Evolutionary conservation across 2,888 invertebrate species (phyloP), one percentile per base, ranked within the genome.

Genomic region (Glyphotaelius pellucidus): DNA sequence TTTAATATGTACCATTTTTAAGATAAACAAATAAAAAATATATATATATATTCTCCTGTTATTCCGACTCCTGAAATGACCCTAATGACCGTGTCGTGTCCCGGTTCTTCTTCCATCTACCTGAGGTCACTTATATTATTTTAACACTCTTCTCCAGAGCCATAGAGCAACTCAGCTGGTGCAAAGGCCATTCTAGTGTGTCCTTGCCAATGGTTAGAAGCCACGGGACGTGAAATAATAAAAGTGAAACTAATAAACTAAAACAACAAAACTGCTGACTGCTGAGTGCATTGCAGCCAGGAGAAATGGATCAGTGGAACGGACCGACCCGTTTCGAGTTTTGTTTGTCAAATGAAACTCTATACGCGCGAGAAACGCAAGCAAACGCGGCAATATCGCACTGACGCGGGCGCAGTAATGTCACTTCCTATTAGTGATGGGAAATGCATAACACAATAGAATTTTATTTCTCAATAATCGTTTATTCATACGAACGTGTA

Each of bases 291-390:
- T 9, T 67, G 67, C 67, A 67, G 25, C 67, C 25, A 25, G 67
- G 67, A 67, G 81, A 81, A 81, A 81, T 81, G 81, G 81, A 81
- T 19, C 32, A 81, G 81, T 81, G 81, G 81, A 67, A 67, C 67
- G 25, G 67, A 7, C 67, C 9, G 67, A n/a, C 67, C 67, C 67
- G 25, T 67, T 67, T 67, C 25, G 67, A 19, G 67, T 67, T 67
- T 67, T 67, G 67, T 67, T 67, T 67, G 67, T n/a, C 25, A 67
- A 67, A 19, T 67, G 67, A 67, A 67, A 67, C 67, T 67, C 67
- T 67, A 67, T 67, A 67, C n/a, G 9, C 67, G 67, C 67, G 67
- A 67, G 67, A 67, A 67, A 67, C 67, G 25, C 67, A 67, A 25
- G 67, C 67, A 67, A 52, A 67, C 5, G 67, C 67, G 25, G 67